Base-by-base conservation (phyloP, 2,888 invertebrate genomes). In the Yponomeuta plumbellus region DNA sequence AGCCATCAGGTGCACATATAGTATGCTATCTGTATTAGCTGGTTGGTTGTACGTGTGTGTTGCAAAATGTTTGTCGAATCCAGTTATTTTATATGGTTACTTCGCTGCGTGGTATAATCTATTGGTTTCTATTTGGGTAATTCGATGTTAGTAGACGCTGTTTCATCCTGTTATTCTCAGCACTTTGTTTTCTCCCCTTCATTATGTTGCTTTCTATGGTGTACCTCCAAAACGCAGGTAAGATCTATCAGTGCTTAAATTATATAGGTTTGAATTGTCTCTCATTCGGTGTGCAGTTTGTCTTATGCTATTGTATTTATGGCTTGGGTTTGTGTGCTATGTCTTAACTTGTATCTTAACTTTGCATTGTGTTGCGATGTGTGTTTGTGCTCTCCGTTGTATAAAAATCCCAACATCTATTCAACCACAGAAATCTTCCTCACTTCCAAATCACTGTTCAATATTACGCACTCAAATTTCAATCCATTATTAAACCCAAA, bases 311-410 rank as follows among this genome's bases (percentile, higher is more conserved):
- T 61, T 17, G 11, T 68, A 66, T 64, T 44, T 66, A 68, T 65
- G 70, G 81, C 80, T 80, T 84, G 73, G 84, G 83, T 76, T 85
- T 80, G 67, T 73, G 34, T 61, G 61, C 61, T 61, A 44, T 44
- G 44, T 52, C 44, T 52, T 52, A 52, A 52, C 13, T 52, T 3
- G 23, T 20, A 26, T 80, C 80, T 80, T 75, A 72, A 74, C 71
- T 72, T 11, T 78, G 83, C 85, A 79, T 83, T 73, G 80, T 85
- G 83, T 83, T 80, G 88, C 88, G 91, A 90, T 89, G 84, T 86
- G 91, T 90, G 91, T 91, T 91, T 90, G 88, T 90, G 88, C 86
- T 52, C 4, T 52, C 13, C 17, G 17, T 52, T 52, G 17, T 52
- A 17, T 8, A 52, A 52, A 44, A 52, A 52, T 34, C 34, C 34